A percentile compares a stretch with the other conserved stretches of the same genome.
These are phyloP conservation scores for Hystrix cristata DNA, from an alignment of 2,113 vertebrate genomes.

Conservation along the genomic window DNA sequence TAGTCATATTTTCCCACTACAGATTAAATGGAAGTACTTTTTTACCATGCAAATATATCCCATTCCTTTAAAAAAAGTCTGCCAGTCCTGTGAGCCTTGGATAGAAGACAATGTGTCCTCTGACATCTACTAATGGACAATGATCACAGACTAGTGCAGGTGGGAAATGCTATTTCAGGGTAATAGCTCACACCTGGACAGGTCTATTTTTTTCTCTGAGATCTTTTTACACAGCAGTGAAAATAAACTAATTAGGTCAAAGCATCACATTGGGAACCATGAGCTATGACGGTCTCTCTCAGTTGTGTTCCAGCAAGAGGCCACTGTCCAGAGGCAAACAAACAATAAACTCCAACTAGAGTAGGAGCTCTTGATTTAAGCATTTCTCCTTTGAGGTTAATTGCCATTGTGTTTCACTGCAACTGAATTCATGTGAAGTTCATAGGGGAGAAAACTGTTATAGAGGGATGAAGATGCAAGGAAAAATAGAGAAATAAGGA, in stretches of 20 bases:
- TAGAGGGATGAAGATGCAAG: not conserved
- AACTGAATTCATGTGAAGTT: not conserved
- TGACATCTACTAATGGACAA: constrained; percentile 79
- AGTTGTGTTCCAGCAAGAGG: constrained; percentile 65
- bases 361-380: constrained; percentile 18
- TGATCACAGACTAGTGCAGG: constrained; percentile 73
- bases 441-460: not conserved
- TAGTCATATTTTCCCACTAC: constrained; percentile 31
- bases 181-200: constrained; percentile 83
- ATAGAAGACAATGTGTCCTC: constrained; percentile 75
- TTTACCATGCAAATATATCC: constrained; percentile 24
- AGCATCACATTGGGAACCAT: constrained; percentile 74
- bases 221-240: constrained; percentile 77
- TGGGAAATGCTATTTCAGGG: constrained; percentile 80
- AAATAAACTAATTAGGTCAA: constrained; percentile 85
- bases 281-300: constrained; percentile 70
- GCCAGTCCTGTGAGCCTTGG: constrained; percentile 51
- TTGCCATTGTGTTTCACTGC: not conserved
- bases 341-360: constrained; percentile 64
- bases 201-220: constrained; percentile 77
- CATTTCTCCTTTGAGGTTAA: not conserved
- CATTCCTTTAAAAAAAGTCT: not conserved
- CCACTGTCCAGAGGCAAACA: constrained; percentile 73
- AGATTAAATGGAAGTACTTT: constrained; percentile 34
- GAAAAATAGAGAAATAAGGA: constrained; percentile 6